Percentiles rank a stretch among this genome's conserved stretches.
Conservation (phyloP, 1,140 invertebrate species). For the Drosophila littoralis region DNA sequence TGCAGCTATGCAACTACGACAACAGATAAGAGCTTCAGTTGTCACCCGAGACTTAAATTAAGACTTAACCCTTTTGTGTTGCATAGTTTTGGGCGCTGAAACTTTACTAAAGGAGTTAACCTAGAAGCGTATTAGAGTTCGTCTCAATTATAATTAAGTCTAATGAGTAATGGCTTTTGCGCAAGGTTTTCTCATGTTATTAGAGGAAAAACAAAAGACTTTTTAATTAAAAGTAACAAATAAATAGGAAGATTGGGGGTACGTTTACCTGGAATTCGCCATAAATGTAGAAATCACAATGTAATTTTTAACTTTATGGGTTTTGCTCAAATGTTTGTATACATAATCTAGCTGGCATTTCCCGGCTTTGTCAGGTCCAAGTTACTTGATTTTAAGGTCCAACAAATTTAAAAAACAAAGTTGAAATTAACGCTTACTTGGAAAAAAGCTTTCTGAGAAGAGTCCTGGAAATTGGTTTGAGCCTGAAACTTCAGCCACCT, state of each 20-base stretch:
- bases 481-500: too few relatives aligned
- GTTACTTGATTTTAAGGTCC: too few relatives aligned
- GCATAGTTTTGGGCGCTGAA: neutral
- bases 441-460: too few relatives aligned
- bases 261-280: neutral
- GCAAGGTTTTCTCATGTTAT: neutral
- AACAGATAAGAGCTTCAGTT: constrained; percentile 34
- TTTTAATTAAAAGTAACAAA: neutral
- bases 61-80: constrained; percentile 25
- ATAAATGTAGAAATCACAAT: too few relatives aligned
- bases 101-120: neutral
- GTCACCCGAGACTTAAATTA: constrained; percentile 34
- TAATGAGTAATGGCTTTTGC: neutral
- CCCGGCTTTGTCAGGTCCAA: too few relatives aligned
- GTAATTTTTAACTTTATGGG: too few relatives aligned
- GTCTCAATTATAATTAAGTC: constrained; percentile 15
- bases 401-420: too few relatives aligned
- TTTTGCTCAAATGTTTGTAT: too few relatives aligned
- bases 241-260: neutral
- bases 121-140: neutral
- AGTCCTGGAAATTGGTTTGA: too few relatives aligned
- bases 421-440: too few relatives aligned
- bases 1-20: constrained; percentile 17
- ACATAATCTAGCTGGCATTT: too few relatives aligned
- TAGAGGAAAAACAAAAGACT: neutral